phyloP scores from a whole-genome alignment of 2,888 invertebrate genomes.

The Epinotia bilunana region DNA sequence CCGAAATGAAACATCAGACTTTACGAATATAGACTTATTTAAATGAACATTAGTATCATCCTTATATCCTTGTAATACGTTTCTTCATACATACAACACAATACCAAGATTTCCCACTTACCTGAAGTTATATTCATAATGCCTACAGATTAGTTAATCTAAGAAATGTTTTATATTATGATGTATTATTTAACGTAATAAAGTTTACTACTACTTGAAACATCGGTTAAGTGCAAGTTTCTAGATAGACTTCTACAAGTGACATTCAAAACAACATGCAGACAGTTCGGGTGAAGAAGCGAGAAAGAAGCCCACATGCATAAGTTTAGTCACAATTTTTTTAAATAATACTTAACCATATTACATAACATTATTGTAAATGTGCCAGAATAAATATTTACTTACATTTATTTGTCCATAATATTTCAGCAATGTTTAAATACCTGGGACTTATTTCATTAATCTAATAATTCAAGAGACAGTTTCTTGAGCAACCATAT shows the following conservation, averaged over 20 bases:
- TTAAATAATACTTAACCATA: not conserved
- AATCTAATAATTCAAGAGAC: not conserved
- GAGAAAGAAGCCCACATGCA: conserved; percentile 58
- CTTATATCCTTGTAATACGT: too few species aligned
- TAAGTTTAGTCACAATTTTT: conserved; percentile 1
- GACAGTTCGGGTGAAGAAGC: conserved; percentile 45
- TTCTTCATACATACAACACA: too few species aligned
- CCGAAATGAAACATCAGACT: too few species aligned
- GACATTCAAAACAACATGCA: conserved; percentile 28
- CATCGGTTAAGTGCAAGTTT: conserved; percentile 6
- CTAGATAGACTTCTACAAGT: not conserved
- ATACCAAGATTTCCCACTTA: too few species aligned
- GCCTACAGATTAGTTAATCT: not conserved
- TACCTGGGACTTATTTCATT: not conserved
- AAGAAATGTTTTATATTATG: too few species aligned
- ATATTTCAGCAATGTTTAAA: not conserved
- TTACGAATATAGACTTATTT: too few species aligned
- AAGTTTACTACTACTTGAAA: too few species aligned
- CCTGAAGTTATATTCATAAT: not conserved
- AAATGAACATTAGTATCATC: too few species aligned
- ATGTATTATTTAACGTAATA: too few species aligned
- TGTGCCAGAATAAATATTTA: conserved; percentile 1
- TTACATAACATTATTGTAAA: not conserved
- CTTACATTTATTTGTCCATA: conserved; percentile 13
- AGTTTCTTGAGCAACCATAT: not conserved